Evolutionary conservation across 2,797 vertebrate species (phyloP).

Genomic region (Macropus fuliginosus): DNA sequence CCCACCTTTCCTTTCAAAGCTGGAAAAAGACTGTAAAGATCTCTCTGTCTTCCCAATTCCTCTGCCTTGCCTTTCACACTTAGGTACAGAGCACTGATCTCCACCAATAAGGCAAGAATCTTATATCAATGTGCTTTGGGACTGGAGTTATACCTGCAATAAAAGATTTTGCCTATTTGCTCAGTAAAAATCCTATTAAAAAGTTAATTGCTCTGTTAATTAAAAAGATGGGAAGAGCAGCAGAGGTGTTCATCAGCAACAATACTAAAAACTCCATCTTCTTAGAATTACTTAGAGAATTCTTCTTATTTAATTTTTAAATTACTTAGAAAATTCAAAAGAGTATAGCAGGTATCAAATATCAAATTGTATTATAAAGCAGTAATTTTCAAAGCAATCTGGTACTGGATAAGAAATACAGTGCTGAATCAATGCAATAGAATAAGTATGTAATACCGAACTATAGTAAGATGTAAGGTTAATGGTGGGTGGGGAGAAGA

Average conservation of each 20-base stretch:
- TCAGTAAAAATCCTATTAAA: not conserved
- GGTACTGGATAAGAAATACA: too few species aligned
- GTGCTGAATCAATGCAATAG: too few species aligned
- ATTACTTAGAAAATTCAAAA: too few species aligned
- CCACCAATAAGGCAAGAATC: not conserved
- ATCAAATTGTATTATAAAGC: too few species aligned
- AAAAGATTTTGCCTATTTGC: not conserved
- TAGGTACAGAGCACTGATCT: not conserved
- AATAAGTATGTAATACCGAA: too few species aligned
- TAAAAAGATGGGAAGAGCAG: not conserved
- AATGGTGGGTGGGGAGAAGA: too few species aligned
- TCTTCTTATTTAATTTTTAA: not conserved
- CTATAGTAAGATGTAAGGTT: too few species aligned
- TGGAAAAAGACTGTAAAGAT: not conserved
- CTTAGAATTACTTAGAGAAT: not conserved
- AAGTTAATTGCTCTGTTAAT: not conserved
- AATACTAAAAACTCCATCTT: not conserved
- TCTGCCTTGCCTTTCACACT: not conserved
- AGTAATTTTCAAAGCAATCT: too few species aligned
- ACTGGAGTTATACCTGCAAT: not conserved
- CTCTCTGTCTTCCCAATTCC: not conserved
- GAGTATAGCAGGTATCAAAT: too few species aligned
- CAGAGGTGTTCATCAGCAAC: not conserved
- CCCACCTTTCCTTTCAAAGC: not conserved
- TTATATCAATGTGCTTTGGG: not conserved